Conservation (phyloP, 2,888 invertebrate species). For the Nysson spinosus region DNA sequence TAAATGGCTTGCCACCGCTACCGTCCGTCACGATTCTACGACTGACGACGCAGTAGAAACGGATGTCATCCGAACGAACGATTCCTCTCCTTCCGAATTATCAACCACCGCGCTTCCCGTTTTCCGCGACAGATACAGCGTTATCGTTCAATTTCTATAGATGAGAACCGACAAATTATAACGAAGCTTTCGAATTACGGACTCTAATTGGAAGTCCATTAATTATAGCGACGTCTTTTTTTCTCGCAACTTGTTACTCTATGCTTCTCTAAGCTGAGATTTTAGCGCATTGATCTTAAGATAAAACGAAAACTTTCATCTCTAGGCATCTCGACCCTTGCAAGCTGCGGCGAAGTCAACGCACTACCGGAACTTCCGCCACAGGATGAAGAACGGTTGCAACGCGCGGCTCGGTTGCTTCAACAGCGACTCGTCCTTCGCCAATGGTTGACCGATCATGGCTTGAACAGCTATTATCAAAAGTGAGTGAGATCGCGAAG, state of each 20-base stretch:
- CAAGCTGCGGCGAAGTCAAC: conserved; percentile 88
- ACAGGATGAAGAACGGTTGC: conserved; percentile 89
- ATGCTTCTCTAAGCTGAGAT: too few species aligned
- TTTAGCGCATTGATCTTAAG: too few species aligned
- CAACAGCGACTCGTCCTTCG: conserved; percentile 91
- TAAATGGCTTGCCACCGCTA: too few species aligned
- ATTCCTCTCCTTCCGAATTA: conserved; percentile 36
- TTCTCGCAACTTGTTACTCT: too few species aligned
- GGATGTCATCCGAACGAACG: conserved; percentile 8
- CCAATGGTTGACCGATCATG: conserved; percentile 89
- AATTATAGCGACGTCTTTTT: too few species aligned
- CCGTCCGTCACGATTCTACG: conserved; percentile 15
- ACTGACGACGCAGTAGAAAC: conserved; percentile 21
- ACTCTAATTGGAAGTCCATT: too few species aligned
- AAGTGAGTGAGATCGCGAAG: conserved; percentile 77
- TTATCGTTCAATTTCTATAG: conserved; percentile 34
- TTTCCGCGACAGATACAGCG: conserved; percentile 20
- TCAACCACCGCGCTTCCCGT: conserved; percentile 44
- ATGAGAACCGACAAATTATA: conserved; percentile 22
- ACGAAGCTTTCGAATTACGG: background rate
- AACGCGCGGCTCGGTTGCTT: conserved; percentile 88
- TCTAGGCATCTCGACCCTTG: conserved; percentile 89
- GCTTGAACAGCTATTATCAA: conserved; percentile 85
- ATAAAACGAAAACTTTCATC: conserved; percentile 15
- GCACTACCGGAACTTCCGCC: conserved; percentile 90